phyloP scores from a whole-genome alignment of 2,797 vertebrate genomes.

The Anabas testudineus region DNA sequence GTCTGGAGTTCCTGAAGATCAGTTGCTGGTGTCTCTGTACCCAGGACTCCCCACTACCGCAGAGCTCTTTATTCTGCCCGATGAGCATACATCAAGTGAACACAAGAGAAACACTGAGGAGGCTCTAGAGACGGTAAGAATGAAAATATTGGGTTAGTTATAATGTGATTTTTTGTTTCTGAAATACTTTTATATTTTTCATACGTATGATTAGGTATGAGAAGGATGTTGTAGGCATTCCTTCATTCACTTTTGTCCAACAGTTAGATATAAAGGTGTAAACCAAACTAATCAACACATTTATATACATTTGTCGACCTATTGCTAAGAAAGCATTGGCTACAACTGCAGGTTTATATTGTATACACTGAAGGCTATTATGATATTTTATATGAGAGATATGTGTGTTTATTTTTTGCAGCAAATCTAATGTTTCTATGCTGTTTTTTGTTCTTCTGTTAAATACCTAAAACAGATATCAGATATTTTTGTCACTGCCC shows the following conservation, averaged over 20 bases:
- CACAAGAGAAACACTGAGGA: constrained; percentile 87
- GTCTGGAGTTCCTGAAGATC: constrained; percentile 88
- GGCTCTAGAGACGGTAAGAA: constrained; percentile 88
- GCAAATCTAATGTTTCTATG: background rate
- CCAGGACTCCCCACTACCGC: constrained; percentile 93
- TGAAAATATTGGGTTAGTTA: background rate
- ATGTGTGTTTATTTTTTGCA: background rate
- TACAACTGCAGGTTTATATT: too few species aligned
- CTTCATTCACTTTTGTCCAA: background rate
- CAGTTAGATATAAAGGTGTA: background rate
- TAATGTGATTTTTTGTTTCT: background rate
- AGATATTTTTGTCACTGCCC: constrained; percentile 88
- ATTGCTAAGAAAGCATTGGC: too few species aligned
- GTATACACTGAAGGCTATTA: background rate
- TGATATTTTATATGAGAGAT: background rate
- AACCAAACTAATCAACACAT: background rate
- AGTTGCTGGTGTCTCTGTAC: constrained; percentile 93
- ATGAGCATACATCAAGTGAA: constrained; percentile 84
- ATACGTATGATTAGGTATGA: constrained; percentile 1
- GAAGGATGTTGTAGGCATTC: background rate
- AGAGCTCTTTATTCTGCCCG: constrained; percentile 94
- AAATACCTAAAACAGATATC: constrained; percentile 84
- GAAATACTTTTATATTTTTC: background rate
- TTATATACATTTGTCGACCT: background rate
- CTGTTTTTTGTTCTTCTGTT: constrained; percentile 22